A percentile compares a stretch with the other conserved stretches of the same genome.
Conservation (phyloP, 2,888 invertebrate species). For the Thyatira batis region DNA sequence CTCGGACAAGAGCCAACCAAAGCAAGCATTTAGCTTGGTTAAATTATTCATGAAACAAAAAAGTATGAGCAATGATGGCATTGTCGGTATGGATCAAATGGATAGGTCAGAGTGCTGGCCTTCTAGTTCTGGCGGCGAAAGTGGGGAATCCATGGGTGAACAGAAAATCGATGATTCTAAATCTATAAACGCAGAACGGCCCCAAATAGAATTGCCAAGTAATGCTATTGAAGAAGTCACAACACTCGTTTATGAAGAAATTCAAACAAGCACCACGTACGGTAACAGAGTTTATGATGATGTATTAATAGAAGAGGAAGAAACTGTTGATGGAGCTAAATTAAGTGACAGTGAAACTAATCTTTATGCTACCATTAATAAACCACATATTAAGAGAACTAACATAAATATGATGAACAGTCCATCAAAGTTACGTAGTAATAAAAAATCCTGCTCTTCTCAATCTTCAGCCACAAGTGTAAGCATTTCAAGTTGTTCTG, state of each 20-base stretch:
- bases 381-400: slow-evolving; percentile 66
- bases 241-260: slow-evolving; percentile 68
- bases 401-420: slow-evolving; percentile 82
- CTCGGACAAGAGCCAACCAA: slow-evolving; percentile 80
- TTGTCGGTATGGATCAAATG: slow-evolving; percentile 88
- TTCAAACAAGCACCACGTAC: slow-evolving; percentile 56
- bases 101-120: slow-evolving; percentile 90
- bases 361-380: slow-evolving; percentile 76
- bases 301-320: slow-evolving; percentile 75
- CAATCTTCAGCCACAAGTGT: slow-evolving; percentile 79
- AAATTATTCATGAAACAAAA: slow-evolving; percentile 95
- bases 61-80: slow-evolving; percentile 90
- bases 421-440: slow-evolving; percentile 66
- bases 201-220: slow-evolving; percentile 81
- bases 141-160: slow-evolving; percentile 82
- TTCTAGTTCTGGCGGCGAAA: slow-evolving; percentile 84
- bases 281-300: slow-evolving; percentile 73
- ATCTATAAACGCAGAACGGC: slow-evolving; percentile 50
- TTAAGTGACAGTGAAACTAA: slow-evolving; percentile 70
- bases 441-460: slow-evolving; percentile 70
- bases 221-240: slow-evolving; percentile 72
- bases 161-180: slow-evolving; percentile 56
- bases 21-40: slow-evolving; percentile 90
- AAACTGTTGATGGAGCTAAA: slow-evolving; percentile 66
- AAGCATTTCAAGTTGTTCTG: slow-evolving; percentile 80